A percentile compares a stretch with the other conserved stretches of the same genome.
Evolutionary conservation across 1,140 invertebrate species (phyloP).

Genomic region (Venturia canescens): DNA sequence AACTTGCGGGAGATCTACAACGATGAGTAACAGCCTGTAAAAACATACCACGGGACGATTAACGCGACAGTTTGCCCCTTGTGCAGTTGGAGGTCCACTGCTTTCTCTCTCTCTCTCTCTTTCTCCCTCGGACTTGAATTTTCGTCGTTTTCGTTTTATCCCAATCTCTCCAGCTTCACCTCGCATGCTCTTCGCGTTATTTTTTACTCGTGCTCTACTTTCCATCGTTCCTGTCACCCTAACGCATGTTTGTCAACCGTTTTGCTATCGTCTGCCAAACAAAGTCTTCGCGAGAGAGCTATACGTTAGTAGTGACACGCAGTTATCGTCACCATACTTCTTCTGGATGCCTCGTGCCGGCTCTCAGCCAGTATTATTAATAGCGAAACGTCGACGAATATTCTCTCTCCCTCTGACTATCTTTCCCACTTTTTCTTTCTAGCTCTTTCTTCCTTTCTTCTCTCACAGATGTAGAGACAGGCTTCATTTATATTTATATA

Average conservation of each 20-base stretch:
- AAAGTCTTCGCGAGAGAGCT: conserved; percentile 60
- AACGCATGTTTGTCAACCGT: conserved; percentile 66
- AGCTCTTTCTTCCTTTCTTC: background rate
- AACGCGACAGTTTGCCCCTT: conserved; percentile 43
- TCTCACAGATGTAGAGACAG: background rate
- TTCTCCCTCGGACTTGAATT: background rate
- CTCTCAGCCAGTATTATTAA: conserved; percentile 62
- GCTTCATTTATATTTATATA: background rate
- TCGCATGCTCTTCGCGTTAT: background rate
- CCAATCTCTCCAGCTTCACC: background rate
- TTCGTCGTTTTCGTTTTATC: background rate
- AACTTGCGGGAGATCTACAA: conserved; percentile 22
- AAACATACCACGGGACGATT: conserved; percentile 52
- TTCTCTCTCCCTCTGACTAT: conserved; percentile 50
- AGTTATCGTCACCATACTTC: conserved; percentile 48
- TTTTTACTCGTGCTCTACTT: conserved; percentile 23
- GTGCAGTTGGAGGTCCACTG: background rate
- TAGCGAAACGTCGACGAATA: conserved; percentile 61
- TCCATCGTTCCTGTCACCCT: conserved; percentile 13
- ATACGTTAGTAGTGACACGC: conserved; percentile 63
- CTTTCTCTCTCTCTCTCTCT: conserved; percentile 32
- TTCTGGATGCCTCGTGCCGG: conserved; percentile 34
- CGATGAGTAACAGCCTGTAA: conserved; percentile 52
- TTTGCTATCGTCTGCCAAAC: conserved; percentile 63
- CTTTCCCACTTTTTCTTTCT: conserved; percentile 48